These are phyloP conservation scores for Catocala fraxini DNA, from an alignment of 2,888 invertebrate genomes.

Conservation along the genomic window DNA sequence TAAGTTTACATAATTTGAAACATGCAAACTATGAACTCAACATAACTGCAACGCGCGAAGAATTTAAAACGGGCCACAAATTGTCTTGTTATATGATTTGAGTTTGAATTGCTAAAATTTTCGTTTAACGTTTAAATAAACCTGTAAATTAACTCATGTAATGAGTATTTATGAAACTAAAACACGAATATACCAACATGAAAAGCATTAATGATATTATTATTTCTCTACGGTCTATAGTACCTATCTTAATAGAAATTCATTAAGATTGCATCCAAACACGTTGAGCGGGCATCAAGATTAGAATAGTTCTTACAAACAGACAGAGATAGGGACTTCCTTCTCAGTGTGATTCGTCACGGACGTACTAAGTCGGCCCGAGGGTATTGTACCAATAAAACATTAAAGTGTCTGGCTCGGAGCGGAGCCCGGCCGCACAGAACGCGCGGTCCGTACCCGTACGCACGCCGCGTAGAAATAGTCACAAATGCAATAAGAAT, in stretches of 20 bases:
- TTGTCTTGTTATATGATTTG: conserved; percentile 13
- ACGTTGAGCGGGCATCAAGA: conserved; percentile 15
- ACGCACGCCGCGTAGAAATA: conserved; percentile 36
- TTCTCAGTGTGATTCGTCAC: conserved; percentile 25
- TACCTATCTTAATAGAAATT: background rate
- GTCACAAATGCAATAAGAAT: conserved; percentile 38
- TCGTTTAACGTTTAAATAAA: conserved; percentile 7
- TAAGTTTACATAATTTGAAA: conserved; percentile 49
- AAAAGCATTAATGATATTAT: too few relatives aligned
- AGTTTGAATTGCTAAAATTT: conserved; percentile 7
- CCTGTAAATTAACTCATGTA: background rate
- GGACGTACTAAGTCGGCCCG: conserved; percentile 21
- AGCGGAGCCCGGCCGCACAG: conserved; percentile 6
- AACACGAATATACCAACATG: too few relatives aligned
- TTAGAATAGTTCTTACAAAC: conserved; percentile 24
- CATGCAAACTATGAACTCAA: conserved; percentile 37
- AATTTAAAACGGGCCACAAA: conserved; percentile 24
- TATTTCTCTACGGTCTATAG: too few relatives aligned
- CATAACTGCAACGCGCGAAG: conserved; percentile 32
- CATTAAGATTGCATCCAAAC: conserved; percentile 5
- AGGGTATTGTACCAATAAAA: conserved; percentile 57
- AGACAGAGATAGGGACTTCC: conserved; percentile 33
- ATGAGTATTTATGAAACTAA: too few relatives aligned
- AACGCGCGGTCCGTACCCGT: background rate
- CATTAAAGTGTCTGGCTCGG: conserved; percentile 47